phyloP scores from a whole-genome alignment of 37 sponge, comb jelly and placozoan species.

The Ianthella basta region DNA sequence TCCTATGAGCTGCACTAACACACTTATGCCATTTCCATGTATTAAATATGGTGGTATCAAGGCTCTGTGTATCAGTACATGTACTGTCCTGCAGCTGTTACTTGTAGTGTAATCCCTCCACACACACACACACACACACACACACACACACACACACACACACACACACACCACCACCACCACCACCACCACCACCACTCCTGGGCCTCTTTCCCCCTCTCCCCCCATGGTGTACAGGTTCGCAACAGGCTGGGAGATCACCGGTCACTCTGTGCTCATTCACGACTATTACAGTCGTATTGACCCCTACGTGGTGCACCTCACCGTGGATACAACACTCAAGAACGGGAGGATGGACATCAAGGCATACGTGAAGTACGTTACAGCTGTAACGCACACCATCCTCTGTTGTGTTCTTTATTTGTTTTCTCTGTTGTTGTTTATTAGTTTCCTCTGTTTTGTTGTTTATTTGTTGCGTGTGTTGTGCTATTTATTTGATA shows the following conservation, averaged over 20 bases:
- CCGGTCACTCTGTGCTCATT: constrained; percentile 79
- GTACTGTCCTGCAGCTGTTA: too few species aligned
- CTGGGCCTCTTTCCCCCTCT: background rate
- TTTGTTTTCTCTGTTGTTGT: too few species aligned
- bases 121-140: constrained; percentile 34
- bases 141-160: constrained; percentile 21
- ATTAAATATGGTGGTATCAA: too few species aligned
- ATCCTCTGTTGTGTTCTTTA: background rate
- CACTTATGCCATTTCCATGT: too few species aligned
- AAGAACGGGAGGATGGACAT: constrained; percentile 61
- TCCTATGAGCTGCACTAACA: too few species aligned
- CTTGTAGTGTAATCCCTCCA: too few species aligned
- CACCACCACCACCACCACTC: background rate
- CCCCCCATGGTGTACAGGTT: constrained; percentile 40
- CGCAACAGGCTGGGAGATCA: constrained; percentile 63
- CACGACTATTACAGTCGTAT: constrained; percentile 82
- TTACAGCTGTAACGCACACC: background rate
- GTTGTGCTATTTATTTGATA: too few species aligned
- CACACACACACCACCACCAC: background rate
- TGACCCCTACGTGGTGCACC: constrained; percentile 66
- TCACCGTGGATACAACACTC: constrained; percentile 80
- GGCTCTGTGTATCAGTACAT: too few species aligned
- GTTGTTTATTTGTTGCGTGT: too few species aligned
- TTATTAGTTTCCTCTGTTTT: too few species aligned
- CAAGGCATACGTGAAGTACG: constrained; percentile 65